Base-by-base conservation (phyloP, 2,113 vertebrate species). In the Solea solea region DNA sequence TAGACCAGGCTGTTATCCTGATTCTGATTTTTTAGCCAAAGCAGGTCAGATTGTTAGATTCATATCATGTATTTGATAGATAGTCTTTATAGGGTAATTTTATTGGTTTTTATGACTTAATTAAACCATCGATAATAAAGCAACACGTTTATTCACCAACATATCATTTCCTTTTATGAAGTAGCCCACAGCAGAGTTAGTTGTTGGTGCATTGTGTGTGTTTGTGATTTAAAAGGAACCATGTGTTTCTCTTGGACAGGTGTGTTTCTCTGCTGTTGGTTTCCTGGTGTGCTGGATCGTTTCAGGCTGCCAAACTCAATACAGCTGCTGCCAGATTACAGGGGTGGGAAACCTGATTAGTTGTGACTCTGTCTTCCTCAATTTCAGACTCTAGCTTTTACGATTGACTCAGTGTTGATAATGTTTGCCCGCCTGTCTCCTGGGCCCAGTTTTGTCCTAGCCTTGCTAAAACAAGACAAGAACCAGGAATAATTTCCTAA, bases 231-330 rank as follows among this genome's bases (percentile, higher is more conserved):
- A 21, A 21, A 21, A 21, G 21, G 21, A 21, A 73, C 57, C 21
- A 61, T 41, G 68, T 58, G 74, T 65, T 64, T 69, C 53, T 58
- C 62, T 85, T 61, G 65, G 69, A 79, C 78, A 82, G 83, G 69
- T 83, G 83, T 82, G 83, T 64, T 59, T 61, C 60, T 80, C 66
- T 66, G 66, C 75, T 6, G 40, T 40, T 21, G 57, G 48, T 67
- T 69, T 87, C 68, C 77, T 48, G 76, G 72, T 78, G 81, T 58
- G 65, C 70, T 63, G 63, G 60, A 72, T 78, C 34, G 54, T 76
- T 58, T 80, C 76, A 67, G 14, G 61, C 84, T 88, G 84, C 68
- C 86, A 88, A 78, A 72, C 66, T 84, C 81, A 75, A 86, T 80
- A 50, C 69, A 80, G 78, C 70, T 25, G 67, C 78, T 64, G 81